These are phyloP conservation scores for Mus pahari DNA, from an alignment of 2,113 vertebrate species.

Conservation along the genomic window DNA sequence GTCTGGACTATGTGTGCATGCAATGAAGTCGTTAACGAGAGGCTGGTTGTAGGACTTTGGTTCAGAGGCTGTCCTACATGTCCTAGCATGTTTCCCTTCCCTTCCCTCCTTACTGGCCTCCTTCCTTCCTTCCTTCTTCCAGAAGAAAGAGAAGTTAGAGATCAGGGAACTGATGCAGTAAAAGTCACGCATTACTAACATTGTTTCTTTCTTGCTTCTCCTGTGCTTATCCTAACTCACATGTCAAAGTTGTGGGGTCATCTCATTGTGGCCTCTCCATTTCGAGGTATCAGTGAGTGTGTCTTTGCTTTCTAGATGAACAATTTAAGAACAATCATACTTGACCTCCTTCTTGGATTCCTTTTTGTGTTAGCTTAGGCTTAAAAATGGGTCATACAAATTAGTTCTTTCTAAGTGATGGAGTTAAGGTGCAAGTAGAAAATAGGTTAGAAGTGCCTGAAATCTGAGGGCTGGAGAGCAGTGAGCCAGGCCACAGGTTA, in stretches of 20 bases:
- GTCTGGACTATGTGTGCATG: background rate
- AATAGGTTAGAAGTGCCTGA: slow-evolving; percentile 70
- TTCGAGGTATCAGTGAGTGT: background rate
- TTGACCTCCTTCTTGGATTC: slow-evolving; percentile 63
- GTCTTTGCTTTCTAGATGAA: background rate
- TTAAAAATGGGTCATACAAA: slow-evolving; percentile 73
- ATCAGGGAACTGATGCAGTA: background rate
- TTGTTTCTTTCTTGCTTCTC: background rate
- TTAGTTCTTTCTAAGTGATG: slow-evolving; percentile 62
- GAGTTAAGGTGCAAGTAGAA: slow-evolving; percentile 62
- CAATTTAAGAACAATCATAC: slow-evolving; percentile 32
- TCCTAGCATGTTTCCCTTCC: background rate
- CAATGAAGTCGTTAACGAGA: background rate
- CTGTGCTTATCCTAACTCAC: background rate
- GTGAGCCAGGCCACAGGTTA: slow-evolving; percentile 43
- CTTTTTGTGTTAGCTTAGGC: slow-evolving; percentile 66
- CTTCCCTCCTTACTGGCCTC: background rate
- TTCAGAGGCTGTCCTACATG: background rate
- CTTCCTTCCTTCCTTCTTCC: background rate
- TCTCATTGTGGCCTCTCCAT: background rate
- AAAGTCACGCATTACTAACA: background rate
- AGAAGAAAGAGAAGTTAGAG: background rate
- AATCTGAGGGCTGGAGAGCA: slow-evolving; percentile 38
- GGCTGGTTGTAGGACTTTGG: background rate
- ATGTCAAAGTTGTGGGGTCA: background rate